A percentile compares a stretch with the other conserved stretches of the same genome.
phyloP scores from a whole-genome alignment of 2,797 vertebrate species.

The Falco biarmicus region DNA sequence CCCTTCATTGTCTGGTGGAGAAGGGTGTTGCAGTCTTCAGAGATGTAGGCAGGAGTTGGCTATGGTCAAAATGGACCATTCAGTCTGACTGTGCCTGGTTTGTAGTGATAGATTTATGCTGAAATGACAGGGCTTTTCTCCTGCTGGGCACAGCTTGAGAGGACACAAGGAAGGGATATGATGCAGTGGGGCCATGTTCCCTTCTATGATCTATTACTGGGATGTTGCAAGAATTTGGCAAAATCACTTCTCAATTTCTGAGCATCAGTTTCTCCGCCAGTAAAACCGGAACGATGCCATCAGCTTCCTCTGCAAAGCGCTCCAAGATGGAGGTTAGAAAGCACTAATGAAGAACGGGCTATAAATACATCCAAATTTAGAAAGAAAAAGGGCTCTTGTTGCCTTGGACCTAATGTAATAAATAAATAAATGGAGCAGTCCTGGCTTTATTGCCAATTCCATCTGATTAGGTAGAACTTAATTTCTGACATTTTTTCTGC shows the following conservation, averaged over 20 bases:
- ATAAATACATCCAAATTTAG: constrained; percentile 46
- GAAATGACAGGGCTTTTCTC: background rate
- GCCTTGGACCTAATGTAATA: constrained; percentile 40
- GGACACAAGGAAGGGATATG: accelerated
- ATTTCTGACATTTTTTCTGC: constrained; percentile 38
- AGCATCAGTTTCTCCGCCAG: background rate
- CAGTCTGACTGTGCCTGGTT: background rate
- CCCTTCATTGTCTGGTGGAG: accelerated
- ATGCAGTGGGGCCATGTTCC: background rate
- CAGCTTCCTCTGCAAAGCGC: background rate
- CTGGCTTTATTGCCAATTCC: constrained; percentile 21
- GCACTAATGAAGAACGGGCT: constrained; percentile 41
- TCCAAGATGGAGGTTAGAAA: constrained; percentile 35
- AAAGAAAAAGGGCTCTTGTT: constrained; percentile 41
- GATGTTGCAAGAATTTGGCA: background rate
- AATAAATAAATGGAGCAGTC: constrained; percentile 50
- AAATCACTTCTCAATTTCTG: background rate
- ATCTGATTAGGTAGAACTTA: constrained; percentile 49
- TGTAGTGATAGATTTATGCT: background rate
- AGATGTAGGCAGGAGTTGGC: background rate
- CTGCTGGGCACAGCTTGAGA: background rate
- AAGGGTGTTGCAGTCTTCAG: background rate
- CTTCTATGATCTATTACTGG: background rate
- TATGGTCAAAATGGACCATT: background rate
- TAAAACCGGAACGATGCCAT: constrained; percentile 13